Conservation (phyloP, 2,888 invertebrate species). For the Mayetiola destructor region DNA sequence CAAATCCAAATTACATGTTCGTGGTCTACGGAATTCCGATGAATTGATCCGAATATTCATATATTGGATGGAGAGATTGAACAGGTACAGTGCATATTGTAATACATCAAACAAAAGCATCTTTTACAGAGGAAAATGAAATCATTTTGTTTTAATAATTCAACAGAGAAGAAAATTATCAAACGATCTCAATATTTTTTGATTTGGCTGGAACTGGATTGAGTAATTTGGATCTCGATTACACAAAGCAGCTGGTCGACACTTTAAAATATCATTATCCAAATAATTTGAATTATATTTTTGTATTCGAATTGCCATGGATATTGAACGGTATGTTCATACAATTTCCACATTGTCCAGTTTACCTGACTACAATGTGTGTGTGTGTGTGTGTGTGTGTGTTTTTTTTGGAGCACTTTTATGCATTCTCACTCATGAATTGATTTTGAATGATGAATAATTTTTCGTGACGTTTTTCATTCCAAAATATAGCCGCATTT, state of each 20-base stretch:
- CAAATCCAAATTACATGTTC: constrained; percentile 64
- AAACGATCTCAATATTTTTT: constrained; percentile 70
- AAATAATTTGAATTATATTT: constrained; percentile 68
- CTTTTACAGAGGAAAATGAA: background rate
- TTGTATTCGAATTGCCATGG: constrained; percentile 92
- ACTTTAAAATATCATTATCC: constrained; percentile 84
- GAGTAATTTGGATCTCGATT: constrained; percentile 81
- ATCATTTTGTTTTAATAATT: constrained; percentile 14
- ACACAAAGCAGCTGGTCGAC: constrained; percentile 72
- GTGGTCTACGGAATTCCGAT: constrained; percentile 58
- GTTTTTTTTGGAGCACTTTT: constrained; percentile 9
- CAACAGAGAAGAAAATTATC: constrained; percentile 52
- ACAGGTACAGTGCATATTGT: constrained; percentile 3
- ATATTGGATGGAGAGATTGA: constrained; percentile 48
- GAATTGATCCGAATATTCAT: constrained; percentile 67
- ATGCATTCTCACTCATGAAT: background rate
- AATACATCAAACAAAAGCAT: background rate
- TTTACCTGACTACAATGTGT: background rate
- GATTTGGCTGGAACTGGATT: constrained; percentile 82
- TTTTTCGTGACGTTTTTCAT: no score
- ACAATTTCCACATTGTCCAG: background rate
- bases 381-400: no score
- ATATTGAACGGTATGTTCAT: constrained; percentile 56
- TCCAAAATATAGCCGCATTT: constrained; percentile 56
- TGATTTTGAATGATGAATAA: background rate